phyloP scores from a whole-genome alignment of 2,888 invertebrate species.

The Podabrus alpinus region DNA sequence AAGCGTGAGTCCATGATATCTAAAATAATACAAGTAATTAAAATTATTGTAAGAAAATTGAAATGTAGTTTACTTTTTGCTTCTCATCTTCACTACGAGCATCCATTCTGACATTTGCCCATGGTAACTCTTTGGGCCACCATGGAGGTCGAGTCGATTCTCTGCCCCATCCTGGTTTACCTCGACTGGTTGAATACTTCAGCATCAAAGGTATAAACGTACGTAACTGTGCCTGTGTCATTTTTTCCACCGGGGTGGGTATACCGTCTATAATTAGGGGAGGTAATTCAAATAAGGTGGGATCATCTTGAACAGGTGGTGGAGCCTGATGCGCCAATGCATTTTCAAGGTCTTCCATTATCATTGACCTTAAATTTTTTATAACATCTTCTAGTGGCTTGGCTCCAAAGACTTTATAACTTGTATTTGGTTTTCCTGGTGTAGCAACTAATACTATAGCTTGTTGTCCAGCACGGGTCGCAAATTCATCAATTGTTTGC shows the following conservation, averaged over 20 bases:
- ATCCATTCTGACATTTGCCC: constrained; percentile 98
- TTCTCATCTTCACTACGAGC: constrained; percentile 95
- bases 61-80: constrained; percentile 73
- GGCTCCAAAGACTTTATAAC: constrained; percentile 95
- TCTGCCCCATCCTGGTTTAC: constrained; percentile 97
- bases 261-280: constrained; percentile 96
- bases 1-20: constrained; percentile 98
- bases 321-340: constrained; percentile 93
- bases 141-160: constrained; percentile 94
- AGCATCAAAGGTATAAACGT: constrained; percentile 98
- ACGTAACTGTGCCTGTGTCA: constrained; percentile 96
- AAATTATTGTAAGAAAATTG: not conserved
- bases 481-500: constrained; percentile 97
- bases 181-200: constrained; percentile 94
- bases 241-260: constrained; percentile 97
- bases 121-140: constrained; percentile 98
- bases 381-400: constrained; percentile 97
- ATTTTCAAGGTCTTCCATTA: constrained; percentile 94
- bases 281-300: constrained; percentile 92
- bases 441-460: constrained; percentile 95
- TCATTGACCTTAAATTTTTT: constrained; percentile 84
- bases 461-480: constrained; percentile 95
- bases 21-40: constrained; percentile 53
- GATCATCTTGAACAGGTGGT: constrained; percentile 84
- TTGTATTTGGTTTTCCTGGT: constrained; percentile 93